phyloP scores from a whole-genome alignment of 2,888 invertebrate genomes.

The Schizaphis graminum region DNA sequence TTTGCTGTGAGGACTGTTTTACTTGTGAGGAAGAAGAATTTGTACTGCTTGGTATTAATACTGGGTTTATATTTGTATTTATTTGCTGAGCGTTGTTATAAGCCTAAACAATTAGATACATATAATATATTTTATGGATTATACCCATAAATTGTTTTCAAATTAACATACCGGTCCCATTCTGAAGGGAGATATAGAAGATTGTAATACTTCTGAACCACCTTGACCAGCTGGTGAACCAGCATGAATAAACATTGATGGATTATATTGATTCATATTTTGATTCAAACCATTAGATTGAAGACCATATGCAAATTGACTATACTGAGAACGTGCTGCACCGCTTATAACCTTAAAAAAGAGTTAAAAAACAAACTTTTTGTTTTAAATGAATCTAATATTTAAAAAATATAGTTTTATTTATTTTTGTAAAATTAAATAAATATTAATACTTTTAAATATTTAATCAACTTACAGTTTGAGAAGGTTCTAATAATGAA shows the following conservation, averaged over 20 bases:
- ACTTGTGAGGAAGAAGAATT: conserved; percentile 62
- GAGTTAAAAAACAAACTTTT: background rate
- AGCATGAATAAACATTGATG: conserved; percentile 63
- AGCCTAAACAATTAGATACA: conserved; percentile 43
- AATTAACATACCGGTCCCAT: conserved; percentile 47
- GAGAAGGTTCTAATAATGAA: conserved; percentile 58
- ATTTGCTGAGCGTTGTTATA: conserved; percentile 61
- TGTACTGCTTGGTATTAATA: conserved; percentile 64
- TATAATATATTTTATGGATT: background rate
- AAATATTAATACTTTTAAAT: background rate
- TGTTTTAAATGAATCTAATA: background rate
- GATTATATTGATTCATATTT: conserved; percentile 59
- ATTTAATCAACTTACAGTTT: conserved; percentile 47
- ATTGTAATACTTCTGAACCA: conserved; percentile 59
- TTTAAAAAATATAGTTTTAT: background rate
- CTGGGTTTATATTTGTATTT: conserved; percentile 61
- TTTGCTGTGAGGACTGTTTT: conserved; percentile 59
- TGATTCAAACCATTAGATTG: conserved; percentile 63
- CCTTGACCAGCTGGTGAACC: conserved; percentile 58
- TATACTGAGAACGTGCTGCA: conserved; percentile 56
- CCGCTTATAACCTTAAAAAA: conserved; percentile 47
- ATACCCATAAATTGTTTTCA: background rate
- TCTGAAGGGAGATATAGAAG: conserved; percentile 60
- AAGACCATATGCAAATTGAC: conserved; percentile 60
- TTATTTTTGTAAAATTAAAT: background rate